phyloP scores from a whole-genome alignment of 2,113 vertebrate genomes.

The Dipodomys ordii region DNA sequence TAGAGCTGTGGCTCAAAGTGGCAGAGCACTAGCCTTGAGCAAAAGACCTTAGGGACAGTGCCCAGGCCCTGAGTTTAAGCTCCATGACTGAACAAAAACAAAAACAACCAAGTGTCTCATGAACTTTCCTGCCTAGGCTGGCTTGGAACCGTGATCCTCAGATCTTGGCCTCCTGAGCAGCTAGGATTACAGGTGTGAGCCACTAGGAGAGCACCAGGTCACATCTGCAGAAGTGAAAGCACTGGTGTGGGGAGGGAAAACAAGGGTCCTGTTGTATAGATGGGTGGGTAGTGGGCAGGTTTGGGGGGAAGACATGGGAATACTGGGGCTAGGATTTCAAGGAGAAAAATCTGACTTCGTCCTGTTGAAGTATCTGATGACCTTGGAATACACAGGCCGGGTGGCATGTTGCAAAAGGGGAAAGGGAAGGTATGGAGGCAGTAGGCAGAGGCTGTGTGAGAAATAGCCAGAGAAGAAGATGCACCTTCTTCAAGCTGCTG shows the following conservation, averaged over 20 bases:
- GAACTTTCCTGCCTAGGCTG: too few species aligned
- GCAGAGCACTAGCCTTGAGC: too few species aligned
- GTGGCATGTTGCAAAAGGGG: not conserved
- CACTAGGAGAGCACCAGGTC: not conserved
- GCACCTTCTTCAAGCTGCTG: not conserved
- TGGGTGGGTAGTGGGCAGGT: too few species aligned
- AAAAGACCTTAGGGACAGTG: too few species aligned
- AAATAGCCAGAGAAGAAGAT: not conserved
- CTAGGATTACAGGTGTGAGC: too few species aligned
- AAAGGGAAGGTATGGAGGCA: not conserved
- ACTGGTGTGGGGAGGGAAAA: not conserved
- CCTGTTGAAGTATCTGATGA: not conserved
- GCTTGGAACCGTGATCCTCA: too few species aligned
- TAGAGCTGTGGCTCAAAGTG: too few species aligned
- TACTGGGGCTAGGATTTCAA: not conserved
- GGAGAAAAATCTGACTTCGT: not conserved
- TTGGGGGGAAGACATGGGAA: rapidly evolving
- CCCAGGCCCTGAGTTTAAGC: too few species aligned
- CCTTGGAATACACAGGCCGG: not conserved
- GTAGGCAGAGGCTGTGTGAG: not conserved
- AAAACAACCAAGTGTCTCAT: too few species aligned
- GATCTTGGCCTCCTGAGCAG: too few species aligned
- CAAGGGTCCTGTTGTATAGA: too few species aligned
- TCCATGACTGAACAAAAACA: too few species aligned
- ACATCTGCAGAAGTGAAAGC: not conserved